phyloP scores from a whole-genome alignment of 2,888 invertebrate genomes.

The Acrobasis repandana region DNA sequence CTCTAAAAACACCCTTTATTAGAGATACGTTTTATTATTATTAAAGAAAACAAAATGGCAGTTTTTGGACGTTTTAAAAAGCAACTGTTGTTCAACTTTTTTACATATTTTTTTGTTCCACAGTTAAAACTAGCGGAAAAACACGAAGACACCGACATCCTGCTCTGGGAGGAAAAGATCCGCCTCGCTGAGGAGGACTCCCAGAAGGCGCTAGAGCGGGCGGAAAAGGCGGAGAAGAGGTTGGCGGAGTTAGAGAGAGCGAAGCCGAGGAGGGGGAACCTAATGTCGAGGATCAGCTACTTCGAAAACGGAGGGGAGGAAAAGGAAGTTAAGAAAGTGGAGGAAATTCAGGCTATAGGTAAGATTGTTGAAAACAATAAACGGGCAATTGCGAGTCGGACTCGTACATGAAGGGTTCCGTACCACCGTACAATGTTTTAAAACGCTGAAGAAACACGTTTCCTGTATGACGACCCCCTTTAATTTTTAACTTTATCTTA shows the following conservation, averaged over 20 bases:
- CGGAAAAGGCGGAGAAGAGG: constrained; percentile 74
- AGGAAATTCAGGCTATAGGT: constrained; percentile 30
- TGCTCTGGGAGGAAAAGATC: constrained; percentile 87
- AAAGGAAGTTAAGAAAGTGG: constrained; percentile 38
- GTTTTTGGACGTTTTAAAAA: too few species aligned
- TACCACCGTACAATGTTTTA: too few species aligned
- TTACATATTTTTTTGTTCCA: neutral
- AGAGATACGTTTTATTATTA: too few species aligned
- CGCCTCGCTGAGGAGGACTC: constrained; percentile 87
- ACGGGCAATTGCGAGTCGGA: too few species aligned
- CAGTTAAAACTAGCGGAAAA: constrained; percentile 85
- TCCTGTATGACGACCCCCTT: too few species aligned
- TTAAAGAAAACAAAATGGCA: too few species aligned
- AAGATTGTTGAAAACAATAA: too few species aligned
- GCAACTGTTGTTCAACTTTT: too few species aligned
- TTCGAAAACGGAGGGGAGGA: constrained; percentile 63
- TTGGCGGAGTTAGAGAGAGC: constrained; percentile 41
- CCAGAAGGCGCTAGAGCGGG: constrained; percentile 82
- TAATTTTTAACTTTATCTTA: too few species aligned
- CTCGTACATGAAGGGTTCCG: too few species aligned
- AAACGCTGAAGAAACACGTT: too few species aligned
- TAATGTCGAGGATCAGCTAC: constrained; percentile 70
- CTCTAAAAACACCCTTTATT: too few species aligned
- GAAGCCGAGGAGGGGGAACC: constrained; percentile 42
- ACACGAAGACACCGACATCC: constrained; percentile 85